phyloP scores from a whole-genome alignment of 2,113 vertebrate genomes.

The Ceyx melanurus region DNA sequence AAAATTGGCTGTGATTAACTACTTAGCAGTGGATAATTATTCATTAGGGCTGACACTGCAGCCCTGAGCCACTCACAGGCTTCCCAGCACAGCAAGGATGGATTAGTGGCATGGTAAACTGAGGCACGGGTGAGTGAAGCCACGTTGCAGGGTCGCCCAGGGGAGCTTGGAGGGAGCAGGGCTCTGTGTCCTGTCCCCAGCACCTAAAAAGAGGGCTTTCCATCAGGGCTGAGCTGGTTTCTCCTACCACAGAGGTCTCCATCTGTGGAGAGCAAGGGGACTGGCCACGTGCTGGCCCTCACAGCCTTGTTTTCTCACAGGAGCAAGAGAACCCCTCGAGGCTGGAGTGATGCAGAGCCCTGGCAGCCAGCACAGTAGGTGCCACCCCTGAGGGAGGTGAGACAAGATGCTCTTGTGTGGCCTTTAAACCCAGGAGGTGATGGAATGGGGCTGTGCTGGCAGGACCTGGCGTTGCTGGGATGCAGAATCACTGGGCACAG shows the following conservation, averaged over 20 bases:
- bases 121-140: background rate
- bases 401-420: background rate
- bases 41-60: background rate
- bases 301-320: fast-evolving
- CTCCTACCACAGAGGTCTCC: fast-evolving
- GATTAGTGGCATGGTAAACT: background rate
- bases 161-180: fast-evolving
- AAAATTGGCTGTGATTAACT: background rate
- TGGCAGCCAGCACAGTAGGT: background rate
- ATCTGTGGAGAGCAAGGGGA: background rate
- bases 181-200: background rate
- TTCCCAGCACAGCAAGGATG: fast-evolving
- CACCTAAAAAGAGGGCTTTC: too few relatives aligned
- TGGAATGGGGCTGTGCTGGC: background rate
- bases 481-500: fast-evolving
- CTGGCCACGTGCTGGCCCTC: fast-evolving
- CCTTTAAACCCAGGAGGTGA: conserved; percentile 1
- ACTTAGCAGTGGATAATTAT: background rate
- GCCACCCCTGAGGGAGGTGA: background rate
- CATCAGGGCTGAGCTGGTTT: background rate
- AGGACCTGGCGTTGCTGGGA: fast-evolving
- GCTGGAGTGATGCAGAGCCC: fast-evolving
- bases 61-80: background rate
- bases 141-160: background rate
- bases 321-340: background rate